phyloP scores from a whole-genome alignment of 2,797 vertebrate species.

The Sylvia borin region DNA sequence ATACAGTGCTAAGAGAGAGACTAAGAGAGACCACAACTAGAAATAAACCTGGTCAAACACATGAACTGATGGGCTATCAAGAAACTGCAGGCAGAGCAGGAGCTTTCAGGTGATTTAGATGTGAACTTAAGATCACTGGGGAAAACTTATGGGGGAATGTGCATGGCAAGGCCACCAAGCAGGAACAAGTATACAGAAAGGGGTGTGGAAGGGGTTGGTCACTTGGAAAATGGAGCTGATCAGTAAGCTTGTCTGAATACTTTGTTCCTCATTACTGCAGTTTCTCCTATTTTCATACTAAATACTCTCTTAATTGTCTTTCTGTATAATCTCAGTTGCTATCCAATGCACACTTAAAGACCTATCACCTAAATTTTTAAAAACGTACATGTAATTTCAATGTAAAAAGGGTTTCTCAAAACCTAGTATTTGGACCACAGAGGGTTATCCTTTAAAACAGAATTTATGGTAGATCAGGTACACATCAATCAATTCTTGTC shows the following conservation, averaged over 20 bases:
- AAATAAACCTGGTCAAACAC: not conserved
- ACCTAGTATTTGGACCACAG: not conserved
- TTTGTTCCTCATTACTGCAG: not conserved
- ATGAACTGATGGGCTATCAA: not conserved
- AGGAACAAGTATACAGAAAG: not conserved
- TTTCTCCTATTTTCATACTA: not conserved
- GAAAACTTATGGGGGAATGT: not conserved
- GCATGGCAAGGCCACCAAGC: not conserved
- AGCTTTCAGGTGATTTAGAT: not conserved
- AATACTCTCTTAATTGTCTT: not conserved
- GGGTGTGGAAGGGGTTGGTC: accelerated
- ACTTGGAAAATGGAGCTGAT: not conserved
- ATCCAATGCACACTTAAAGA: not conserved
- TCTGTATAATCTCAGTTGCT: not conserved
- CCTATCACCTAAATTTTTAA: not conserved
- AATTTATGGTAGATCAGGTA: not conserved
- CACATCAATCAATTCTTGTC: not conserved
- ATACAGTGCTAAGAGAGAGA: not conserved
- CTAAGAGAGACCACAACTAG: not conserved
- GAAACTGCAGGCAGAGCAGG: not conserved
- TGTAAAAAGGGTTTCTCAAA: not conserved
- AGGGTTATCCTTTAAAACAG: not conserved
- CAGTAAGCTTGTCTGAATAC: not conserved
- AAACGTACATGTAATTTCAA: not conserved
- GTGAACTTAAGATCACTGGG: accelerated